Conservation (phyloP, 2,113 vertebrate genomes). For the Beaufortia kweichowensis region DNA sequence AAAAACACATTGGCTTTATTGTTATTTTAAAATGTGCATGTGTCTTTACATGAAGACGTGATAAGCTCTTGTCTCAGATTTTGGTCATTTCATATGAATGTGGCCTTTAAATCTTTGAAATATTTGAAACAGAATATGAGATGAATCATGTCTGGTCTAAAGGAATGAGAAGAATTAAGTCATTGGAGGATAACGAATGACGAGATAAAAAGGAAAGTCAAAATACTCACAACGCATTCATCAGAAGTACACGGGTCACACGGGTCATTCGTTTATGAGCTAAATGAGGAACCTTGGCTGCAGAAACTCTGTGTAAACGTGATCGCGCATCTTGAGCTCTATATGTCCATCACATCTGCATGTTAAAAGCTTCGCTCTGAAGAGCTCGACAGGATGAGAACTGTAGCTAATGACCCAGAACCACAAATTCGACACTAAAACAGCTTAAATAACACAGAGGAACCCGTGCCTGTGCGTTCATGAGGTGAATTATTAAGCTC, state of each 20-base stretch:
- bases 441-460: no score
- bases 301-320: constrained; percentile 1
- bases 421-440: no score
- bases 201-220: constrained; percentile 11
- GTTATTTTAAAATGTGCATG: neutral
- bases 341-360: neutral
- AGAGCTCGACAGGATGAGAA: neutral
- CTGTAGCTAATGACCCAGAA: constrained; percentile 32
- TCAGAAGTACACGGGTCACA: no score
- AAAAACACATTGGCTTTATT: neutral
- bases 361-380: constrained; percentile 30
- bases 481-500: no score
- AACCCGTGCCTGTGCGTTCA: no score
- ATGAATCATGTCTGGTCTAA: constrained; percentile 30
- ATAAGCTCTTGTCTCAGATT: neutral
- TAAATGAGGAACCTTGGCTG: neutral
- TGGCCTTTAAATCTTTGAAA: constrained; percentile 31
- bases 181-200: neutral
- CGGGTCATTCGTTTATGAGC: constrained; percentile 4
- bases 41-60: neutral
- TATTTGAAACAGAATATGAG: constrained; percentile 38
- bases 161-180: constrained; percentile 44
- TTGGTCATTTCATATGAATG: constrained; percentile 5
- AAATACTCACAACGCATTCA: neutral
- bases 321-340: constrained; percentile 1